Conservation (phyloP, 2,113 vertebrate species). For the Setophaga kirtlandii region DNA sequence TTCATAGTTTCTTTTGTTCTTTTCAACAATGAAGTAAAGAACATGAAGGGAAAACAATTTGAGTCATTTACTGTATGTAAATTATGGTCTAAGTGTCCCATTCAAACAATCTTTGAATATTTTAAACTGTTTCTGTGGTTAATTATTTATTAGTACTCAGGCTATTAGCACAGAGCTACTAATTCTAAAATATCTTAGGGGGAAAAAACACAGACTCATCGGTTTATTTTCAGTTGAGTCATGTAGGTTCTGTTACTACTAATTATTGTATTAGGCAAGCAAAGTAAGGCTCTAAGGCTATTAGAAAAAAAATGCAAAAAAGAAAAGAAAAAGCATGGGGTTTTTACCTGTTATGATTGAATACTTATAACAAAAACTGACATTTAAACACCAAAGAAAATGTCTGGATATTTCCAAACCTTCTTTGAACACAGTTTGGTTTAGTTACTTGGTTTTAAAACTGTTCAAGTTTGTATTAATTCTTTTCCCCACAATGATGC, state of each 20-base stretch:
- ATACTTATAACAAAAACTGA: not conserved
- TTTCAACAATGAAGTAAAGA: not conserved
- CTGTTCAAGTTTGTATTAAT: not conserved
- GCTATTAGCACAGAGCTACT: not conserved
- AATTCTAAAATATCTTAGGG: not conserved
- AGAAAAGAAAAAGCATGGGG: too few species aligned
- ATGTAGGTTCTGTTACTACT: not conserved
- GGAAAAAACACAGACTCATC: not conserved
- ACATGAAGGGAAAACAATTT: not conserved
- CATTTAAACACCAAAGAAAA: not conserved
- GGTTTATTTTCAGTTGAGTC: not conserved
- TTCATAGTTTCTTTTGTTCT: not conserved
- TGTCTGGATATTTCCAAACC: not conserved
- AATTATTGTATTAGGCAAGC: not conserved
- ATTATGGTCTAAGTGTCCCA: not conserved
- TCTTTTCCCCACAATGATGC: not conserved
- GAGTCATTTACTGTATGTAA: slow-evolving; percentile 6
- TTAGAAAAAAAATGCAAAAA: fast-evolving
- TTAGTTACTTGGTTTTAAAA: not conserved
- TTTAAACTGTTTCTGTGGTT: slow-evolving; percentile 20
- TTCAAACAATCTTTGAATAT: slow-evolving; percentile 18
- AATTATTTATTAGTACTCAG: slow-evolving; percentile 12
- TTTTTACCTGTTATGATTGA: not conserved
- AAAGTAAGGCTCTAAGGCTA: not conserved
- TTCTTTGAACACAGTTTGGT: not conserved